Evolutionary conservation across 2,797 vertebrate genomes (phyloP), one percentile per base, ranked within the genome.

Genomic region (Acipenser oxyrinchus): DNA sequence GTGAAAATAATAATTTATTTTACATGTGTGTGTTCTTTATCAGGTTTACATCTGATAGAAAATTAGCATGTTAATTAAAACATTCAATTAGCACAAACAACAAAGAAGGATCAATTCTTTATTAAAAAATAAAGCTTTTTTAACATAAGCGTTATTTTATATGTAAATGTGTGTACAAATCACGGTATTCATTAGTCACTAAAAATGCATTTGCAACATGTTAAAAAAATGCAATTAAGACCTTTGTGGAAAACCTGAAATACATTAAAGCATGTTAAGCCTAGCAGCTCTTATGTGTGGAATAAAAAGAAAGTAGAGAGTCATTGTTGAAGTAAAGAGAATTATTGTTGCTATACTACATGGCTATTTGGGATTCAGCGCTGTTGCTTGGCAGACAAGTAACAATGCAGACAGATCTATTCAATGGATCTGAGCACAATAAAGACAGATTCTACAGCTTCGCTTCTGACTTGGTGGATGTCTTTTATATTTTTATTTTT

Each of bases 31-130:
- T 58, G 68, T 63, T 12, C 57, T n/a, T 71, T 74, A 71, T 73
- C 71, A 53, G 18, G 49, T 53, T 71, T 59, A 61, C 37, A 72
- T 75, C 70, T 72, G 71, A 74, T 70, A 62, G 57, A 64, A 63
- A 53, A 60, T 73, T 63, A 68, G 68, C 59, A 60, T 66, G 71
- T 66, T 76, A 78, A 77, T 75, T 78, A 73, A 75, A 75, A 67
- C 64, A 4, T 51, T 68, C 68, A 69, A 72, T 72, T 74, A 66
- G 69, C 60, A 66, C 67, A 73, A 62, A 69, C 68, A 71, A 69
- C 65, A 70, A 70, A 49, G 59, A 49, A 59, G 18, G 49, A 65
- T 69, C 53, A 37, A 62, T 55, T 63, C 51, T 64, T 65, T 69
- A 59, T 64, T 57, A 57, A 63, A n/a, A 37, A 11, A 60, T 11